Base-by-base conservation (phyloP, 2,113 vertebrate genomes). In the Pomatorhinus ruficollis region DNA sequence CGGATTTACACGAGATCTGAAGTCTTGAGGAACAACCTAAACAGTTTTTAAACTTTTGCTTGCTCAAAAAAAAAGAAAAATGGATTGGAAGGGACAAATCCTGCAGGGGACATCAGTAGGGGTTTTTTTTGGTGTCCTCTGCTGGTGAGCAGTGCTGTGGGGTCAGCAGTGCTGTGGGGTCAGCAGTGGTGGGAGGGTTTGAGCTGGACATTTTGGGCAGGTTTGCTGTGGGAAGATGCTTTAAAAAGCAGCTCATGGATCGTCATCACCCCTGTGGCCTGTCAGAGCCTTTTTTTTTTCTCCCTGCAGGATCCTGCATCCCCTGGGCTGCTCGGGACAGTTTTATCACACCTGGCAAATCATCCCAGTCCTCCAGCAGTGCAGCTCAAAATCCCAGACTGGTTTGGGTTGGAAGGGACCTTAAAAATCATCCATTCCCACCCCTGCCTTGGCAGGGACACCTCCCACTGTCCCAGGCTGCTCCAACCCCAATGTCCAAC, bases 121-220 rank as follows among this genome's bases (percentile, higher is more conserved):
- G 11, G 12, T 47, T 47, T 47, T 47, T 47, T 47, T 47, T 47
- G 21, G 45, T 47, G 45, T 47, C 45, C 45, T 23, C 45, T 23
- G 45, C 45, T 47, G 22, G 28, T 49, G 22, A 33, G 53, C 30
- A 11, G 9, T 27, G 35, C 33, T 4, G 30, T 7, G 8, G 49
- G 60, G 27, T 47, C 42, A 39, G 65, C 91, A 31, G 9, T 42
- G 50, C 57, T 49, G 42, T 12, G 47, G 50, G 50, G 30, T 37
- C n/a, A 60, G 35, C n/a, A 7, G 40, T 30, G 49, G 4, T 28
- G 24, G 0, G 2, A 33, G 42, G 11, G 28, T 4, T 1, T 18
- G 8, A 42, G 60, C 39, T 24, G 60, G 19, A 12, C 25, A 7
- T 5, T n/a, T 9, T 6, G 47, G 15, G 27, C 11, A 27, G 37